Base-by-base conservation (phyloP, 2,113 vertebrate species). In the Corydoras maculifer region DNA sequence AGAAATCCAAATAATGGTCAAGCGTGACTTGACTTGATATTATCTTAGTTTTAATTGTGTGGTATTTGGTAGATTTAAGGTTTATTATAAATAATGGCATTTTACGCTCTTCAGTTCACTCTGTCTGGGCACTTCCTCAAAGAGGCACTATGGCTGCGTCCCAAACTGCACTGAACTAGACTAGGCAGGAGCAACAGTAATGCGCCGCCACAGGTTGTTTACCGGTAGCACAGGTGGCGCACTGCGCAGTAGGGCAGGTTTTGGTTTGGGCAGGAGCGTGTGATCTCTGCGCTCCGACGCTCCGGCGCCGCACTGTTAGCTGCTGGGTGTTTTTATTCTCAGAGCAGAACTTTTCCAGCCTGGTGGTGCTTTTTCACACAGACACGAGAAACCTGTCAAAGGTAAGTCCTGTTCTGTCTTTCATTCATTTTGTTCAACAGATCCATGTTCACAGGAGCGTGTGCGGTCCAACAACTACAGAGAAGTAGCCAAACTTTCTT, bases 61-160 rank as follows among this genome's bases (percentile, higher is more conserved):
- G 51, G 5, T 53, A 53, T 10, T 53, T 12, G 11, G 11, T 53
- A 53, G 11, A 12, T 50, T 50, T 50, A 25, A 25, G 1, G 18
- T 25, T 25, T 25, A 25, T 43, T 43, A 43, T 43, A 43, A 43
- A 43, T 43, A 43, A 43, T 43, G 35, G 0, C 2, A 43, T 6
- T 10, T 53, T 53, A 53, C 14, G 4, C 29, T 4, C 13, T 25
- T 48, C 9, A 15, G 8, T 58, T 14, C 31, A 43, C 50, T 68
- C 11, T 9, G 3, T n/a, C 8, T 3, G 2, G 55, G 3, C 51
- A 54, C 10, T 48, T 59, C 18, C 66, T 59, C 55, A 68, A 58
- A 18, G 66, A 2, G 35, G 3, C 14, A 43, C 11, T 68, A n/a
- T 5, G 66, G 66, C 55, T 68, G 55, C 35, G 66, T 68, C 55